Base-by-base conservation (phyloP, 2,888 invertebrate species). In the Dione vanillae region DNA sequence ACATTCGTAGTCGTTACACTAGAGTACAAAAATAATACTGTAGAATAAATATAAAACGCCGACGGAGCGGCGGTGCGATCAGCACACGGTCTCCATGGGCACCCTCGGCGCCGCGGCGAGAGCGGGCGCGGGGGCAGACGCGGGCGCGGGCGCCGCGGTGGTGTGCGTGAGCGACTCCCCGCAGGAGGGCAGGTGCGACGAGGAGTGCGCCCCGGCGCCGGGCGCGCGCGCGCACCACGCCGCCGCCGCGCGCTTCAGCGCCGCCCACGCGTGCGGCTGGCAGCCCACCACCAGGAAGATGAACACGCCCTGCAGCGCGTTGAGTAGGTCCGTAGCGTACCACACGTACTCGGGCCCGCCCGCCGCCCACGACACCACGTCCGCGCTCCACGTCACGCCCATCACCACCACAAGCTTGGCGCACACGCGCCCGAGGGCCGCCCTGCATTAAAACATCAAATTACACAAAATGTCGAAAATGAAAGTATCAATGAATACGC, bases 261-360 rank as follows among this genome's bases (percentile, higher is more conserved):
- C 91, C 54, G 87, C 88, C 88, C 89, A 88, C 86, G 96, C 96
- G 94, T 97, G 97, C 70, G 97, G 97, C 93, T 97, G 97, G 87
- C 97, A 97, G 65, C 97, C 97, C 78, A 97, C 97, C 76, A 97
- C 97, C 82, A 97, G 95, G 90, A 97, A 98, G 82, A 97, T 97
- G 87, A 97, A 96, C 67, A 97, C 96, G 76, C 98, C 98, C 88
- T 97, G 97, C 78, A 97, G 94, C 76, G 97, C 96, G 91, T 97
- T 98, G 81, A 97, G 95, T 83, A 97, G 87, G 90, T 98, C 97
- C 66, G 97, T 96, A 76, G 96, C 94, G 89, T 97, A 96, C 97
- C 97, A 97, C 79, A 96, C 90, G 85, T 96, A 96, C 80, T 96
- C 94, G 0, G 97, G 97, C 7, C 97, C 97, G 77, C 97, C 97